Percentiles rank a stretch among this genome's conserved stretches.
Evolutionary conservation across 2,888 invertebrate species (phyloP).

Genomic region (Rosalia funebris): DNA sequence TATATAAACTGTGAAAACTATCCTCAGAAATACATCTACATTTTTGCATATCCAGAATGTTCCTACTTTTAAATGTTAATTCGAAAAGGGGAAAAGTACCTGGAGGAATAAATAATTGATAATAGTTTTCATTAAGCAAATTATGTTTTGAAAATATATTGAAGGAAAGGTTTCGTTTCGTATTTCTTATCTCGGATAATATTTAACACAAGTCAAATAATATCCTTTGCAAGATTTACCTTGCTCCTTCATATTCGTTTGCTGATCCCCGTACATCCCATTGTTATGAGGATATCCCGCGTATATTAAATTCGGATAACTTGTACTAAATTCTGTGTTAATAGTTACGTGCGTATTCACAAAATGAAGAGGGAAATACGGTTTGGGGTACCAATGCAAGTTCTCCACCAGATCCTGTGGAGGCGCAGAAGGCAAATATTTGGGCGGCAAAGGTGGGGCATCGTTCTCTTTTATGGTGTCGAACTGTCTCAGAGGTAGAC

Average conservation of each 20-base stretch:
- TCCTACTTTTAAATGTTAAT: no score
- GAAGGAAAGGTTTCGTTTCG: no score
- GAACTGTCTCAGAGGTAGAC: conserved; percentile 3
- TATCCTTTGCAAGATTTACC: no score
- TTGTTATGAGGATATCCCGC: conserved; percentile 7
- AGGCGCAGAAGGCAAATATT: conserved; percentile 58
- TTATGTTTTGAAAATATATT: no score
- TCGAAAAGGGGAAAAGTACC: no score
- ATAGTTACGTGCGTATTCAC: conserved; percentile 20
- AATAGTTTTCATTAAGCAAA: no score
- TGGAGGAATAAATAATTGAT: no score
- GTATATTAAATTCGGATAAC: conserved; percentile 39
- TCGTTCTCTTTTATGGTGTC: conserved; percentile 27
- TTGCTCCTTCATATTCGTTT: conserved; percentile 9
- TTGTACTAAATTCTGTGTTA: conserved; percentile 34
- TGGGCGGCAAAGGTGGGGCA: conserved; percentile 50
- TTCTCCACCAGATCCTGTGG: conserved; percentile 52
- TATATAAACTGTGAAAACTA: no score
- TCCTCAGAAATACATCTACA: no score
- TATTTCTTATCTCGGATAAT: no score
- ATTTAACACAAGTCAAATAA: no score
- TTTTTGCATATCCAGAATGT: no score
- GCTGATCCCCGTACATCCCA: background rate
- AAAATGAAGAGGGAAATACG: conserved; percentile 34
- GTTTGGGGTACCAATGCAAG: conserved; percentile 44